Percentiles rank a stretch among this genome's conserved stretches.
These are phyloP conservation scores for Clarias laeviceps DNA, from an alignment of 2,797 vertebrate species.

Conservation along the genomic window DNA sequence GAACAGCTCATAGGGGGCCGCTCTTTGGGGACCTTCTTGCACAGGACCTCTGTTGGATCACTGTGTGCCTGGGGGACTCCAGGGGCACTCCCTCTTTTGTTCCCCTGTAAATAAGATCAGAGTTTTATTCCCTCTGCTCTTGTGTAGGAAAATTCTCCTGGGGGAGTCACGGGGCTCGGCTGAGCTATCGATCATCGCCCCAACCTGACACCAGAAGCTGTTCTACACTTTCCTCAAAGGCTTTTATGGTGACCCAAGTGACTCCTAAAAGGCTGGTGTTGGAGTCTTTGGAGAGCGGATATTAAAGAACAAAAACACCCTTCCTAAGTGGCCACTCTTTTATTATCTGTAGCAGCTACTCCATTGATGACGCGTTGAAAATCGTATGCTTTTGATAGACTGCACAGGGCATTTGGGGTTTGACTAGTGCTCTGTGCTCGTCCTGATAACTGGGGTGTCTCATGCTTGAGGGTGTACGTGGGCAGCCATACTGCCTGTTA, in stretches of 20 bases:
- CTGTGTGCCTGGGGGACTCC: slow-evolving; percentile 70
- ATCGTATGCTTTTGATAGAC: neutral
- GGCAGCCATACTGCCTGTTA: too few relatives aligned
- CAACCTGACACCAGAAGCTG: slow-evolving; percentile 49
- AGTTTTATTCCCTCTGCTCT: slow-evolving; percentile 75
- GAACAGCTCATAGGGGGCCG: slow-evolving; percentile 70
- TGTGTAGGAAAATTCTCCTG: slow-evolving; percentile 68
- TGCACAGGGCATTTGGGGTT: too few relatives aligned
- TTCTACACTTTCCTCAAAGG: slow-evolving; percentile 20
- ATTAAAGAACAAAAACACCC: neutral
- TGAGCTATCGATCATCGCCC: slow-evolving; percentile 73
- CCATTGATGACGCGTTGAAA: neutral
- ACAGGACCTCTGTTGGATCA: slow-evolving; percentile 77
- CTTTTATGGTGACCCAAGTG: slow-evolving; percentile 29
- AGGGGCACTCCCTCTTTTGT: slow-evolving; percentile 73
- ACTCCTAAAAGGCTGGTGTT: neutral
- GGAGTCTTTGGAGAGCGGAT: neutral
- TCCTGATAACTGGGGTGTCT: neutral
- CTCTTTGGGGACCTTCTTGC: slow-evolving; percentile 72
- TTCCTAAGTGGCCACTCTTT: neutral
- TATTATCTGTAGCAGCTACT: neutral
- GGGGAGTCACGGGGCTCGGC: slow-evolving; percentile 75
- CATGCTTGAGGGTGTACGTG: neutral
- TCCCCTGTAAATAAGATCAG: slow-evolving; percentile 80
- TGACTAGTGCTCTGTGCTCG: neutral